Evolutionary conservation across 2,113 vertebrate species (phyloP), one percentile per base, ranked within the genome.

Genomic region (Gopherus flavomarginatus): DNA sequence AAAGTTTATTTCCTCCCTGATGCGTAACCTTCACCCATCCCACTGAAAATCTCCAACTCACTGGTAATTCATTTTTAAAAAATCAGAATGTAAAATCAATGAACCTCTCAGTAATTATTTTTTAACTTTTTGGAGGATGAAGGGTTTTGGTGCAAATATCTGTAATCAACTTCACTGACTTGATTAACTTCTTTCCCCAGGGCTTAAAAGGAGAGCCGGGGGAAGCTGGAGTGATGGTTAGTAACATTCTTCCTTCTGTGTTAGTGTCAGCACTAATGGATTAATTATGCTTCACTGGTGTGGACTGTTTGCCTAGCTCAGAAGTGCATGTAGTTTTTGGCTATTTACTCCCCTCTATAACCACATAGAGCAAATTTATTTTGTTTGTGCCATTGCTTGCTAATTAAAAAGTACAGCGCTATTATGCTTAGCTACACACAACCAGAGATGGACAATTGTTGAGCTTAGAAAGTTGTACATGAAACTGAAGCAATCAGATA

Each of bases 121-220:
- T 65, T 75, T 53, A 54, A 52, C 1, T 0, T 57, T 79, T 54
- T 17, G 12, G 77, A 87, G 65, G 83, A 44, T 1, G n/a, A 81
- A 19, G 31, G 11, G 26, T 17, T 44, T 26, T 24, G 42, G 75
- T 47, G 42, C 24, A 78, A 27, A 78, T 47, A 26, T 24, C 75
- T 2, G 6, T 47, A 44, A 47, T 47, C 42, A 2, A 6, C 53
- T 87, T 85, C 81, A 83, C 0, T 44, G 44, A 80, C 22, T 77
- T 53, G 38, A 5, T 65, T 62, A 1, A 59, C 13, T 78, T 83
- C 2, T 75, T 69, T 95, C 92, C 77, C 24, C 94, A 98, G 98
- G 98, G 98, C 81, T 93, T 97, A 94, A 97, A 98, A 98, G 99
- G 99, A 62, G 98, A 98, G 86, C 96, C 98, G 0, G 99, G 99